Evolutionary conservation across 53 echinoderm and acorn worm genomes (phyloP).

Genomic region (Zoroaster sp.): DNA sequence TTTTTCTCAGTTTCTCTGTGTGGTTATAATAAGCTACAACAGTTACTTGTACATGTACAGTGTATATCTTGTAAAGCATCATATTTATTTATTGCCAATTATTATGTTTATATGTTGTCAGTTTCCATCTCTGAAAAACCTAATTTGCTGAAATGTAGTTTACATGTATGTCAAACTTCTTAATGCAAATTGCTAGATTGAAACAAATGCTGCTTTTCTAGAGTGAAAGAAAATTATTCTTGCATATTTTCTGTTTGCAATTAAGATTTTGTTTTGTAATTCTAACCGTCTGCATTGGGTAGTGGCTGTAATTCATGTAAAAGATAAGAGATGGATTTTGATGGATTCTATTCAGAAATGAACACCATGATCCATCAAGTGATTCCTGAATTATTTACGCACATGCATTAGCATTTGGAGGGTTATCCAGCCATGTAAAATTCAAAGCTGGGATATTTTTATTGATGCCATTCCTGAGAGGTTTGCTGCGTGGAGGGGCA

Average conservation of each 20-base stretch:
- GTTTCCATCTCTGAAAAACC: no score
- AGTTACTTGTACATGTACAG: no score
- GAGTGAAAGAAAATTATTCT: neutral
- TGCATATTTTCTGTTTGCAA: neutral
- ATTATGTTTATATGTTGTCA: no score
- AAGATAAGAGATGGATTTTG: slow-evolving; percentile 5
- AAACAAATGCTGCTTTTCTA: no score
- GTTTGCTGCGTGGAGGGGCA: neutral
- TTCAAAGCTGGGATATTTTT: slow-evolving; percentile 8
- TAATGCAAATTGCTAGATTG: no score
- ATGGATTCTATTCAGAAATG: slow-evolving; percentile 11
- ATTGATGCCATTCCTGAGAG: slow-evolving; percentile 5
- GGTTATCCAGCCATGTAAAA: neutral
- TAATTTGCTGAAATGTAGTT: no score
- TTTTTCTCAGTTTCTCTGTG: no score
- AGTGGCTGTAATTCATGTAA: neutral
- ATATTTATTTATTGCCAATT: no score
- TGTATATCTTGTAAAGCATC: no score
- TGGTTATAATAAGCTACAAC: no score
- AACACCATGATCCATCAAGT: neutral
- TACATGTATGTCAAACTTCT: no score
- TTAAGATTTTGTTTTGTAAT: neutral
- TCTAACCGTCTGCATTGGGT: neutral
- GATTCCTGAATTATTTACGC: slow-evolving; percentile 29
- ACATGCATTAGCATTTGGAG: slow-evolving; percentile 37